Base-by-base conservation (phyloP, 2,888 invertebrate species). In the Lepidocyrtinus sp. region DNA sequence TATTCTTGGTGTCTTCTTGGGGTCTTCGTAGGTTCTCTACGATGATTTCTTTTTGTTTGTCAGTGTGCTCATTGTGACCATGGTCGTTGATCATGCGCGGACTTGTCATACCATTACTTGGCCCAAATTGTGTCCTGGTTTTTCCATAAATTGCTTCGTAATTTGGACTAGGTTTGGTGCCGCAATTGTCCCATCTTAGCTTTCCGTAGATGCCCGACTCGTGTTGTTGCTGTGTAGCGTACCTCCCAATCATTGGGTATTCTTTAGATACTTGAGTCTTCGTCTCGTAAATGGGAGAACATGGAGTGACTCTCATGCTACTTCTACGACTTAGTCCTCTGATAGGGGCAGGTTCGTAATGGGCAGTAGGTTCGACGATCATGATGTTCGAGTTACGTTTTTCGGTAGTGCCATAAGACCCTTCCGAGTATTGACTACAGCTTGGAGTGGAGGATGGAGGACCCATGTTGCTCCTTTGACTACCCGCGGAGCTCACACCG, bases 401-500 rank as follows among this genome's bases (percentile, higher is more conserved):
- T 9, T 83, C 80, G 1, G 50, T 71, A 59, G 63, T 75, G 24
- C 71, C 75, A 26, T 81, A 76, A 0, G 78, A 72, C 9, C 81
- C 82, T 45, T 85, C 85, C 27, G 83, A 83, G 45, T 79, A 81
- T 73, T 75, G 75, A 67, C 80, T 81, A 36, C 78, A 78, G 46
- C 75, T 81, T 7, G 84, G 71, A n/a, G 81, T 79, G 17, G 83
- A 75, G 0, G 85, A 85, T 17, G 83, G 83, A 12, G 80, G 79
- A 12, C 82, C 82, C 21, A 75, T 59, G 19, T 76, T 75, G 26
- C 79, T 80, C 26, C 76, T 25, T 21, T 75, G 72, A 70, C 82
- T 82, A 25, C 73, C 78, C 1, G 80, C 76, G 3, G 82, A 82
- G 25, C 82, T 82, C 22, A 83, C 85, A 9, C 84, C 85, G 64